phyloP scores from a whole-genome alignment of 37 sponge, comb jelly and placozoan genomes.

The Axinella damicornis region DNA sequence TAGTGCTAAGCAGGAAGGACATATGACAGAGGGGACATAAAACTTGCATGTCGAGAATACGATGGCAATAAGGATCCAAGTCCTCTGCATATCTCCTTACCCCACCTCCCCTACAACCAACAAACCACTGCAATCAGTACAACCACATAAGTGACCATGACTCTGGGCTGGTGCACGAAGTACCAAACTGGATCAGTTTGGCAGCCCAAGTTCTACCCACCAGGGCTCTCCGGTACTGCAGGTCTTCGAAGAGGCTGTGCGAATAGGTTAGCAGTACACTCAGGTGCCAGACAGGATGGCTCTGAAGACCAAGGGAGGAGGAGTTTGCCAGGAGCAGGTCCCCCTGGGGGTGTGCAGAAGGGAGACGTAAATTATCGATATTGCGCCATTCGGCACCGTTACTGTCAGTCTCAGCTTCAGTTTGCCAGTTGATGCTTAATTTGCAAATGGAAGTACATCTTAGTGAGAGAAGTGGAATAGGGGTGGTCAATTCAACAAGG shows the following conservation, averaged over 20 bases:
- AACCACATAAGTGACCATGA: no score
- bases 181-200: no score
- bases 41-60: not conserved
- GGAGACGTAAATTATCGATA: not conserved
- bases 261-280: conserved; percentile 23
- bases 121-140: no score
- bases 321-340: conserved; percentile 40
- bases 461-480: no score
- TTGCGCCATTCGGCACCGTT: not conserved
- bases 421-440: no score
- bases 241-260: conserved; percentile 22
- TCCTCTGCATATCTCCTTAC: no score
- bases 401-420: not conserved
- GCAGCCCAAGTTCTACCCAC: conserved; percentile 3
- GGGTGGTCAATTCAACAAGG: no score
- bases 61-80: no score
- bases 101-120: no score
- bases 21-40: not conserved
- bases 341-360: conserved; percentile 5
- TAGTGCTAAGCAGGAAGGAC: conserved; percentile 22
- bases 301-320: not conserved
- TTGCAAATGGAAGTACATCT: no score
- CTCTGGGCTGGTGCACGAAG: no score
- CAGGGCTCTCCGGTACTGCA: conserved; percentile 43
- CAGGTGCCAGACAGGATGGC: conserved; percentile 4